These are phyloP conservation scores for Aphaenogaster rudis DNA, from an alignment of 1,140 invertebrate genomes.

Conservation along the genomic window DNA sequence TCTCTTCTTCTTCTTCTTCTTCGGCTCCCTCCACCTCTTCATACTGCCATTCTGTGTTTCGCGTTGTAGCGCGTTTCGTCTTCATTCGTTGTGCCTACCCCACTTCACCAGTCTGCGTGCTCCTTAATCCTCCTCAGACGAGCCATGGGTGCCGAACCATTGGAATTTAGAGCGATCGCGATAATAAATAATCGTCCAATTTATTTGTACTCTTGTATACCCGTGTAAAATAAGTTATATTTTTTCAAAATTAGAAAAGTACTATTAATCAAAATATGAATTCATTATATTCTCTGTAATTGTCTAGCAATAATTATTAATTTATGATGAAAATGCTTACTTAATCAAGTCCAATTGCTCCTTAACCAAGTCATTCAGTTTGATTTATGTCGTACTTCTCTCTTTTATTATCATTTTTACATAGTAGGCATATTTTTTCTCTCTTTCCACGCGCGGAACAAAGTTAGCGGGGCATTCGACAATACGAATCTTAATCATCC, in stretches of 20 bases:
- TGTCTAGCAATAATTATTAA: conserved; percentile 4
- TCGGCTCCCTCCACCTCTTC: conserved; percentile 36
- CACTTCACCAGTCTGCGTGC: conserved; percentile 55
- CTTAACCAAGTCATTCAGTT: neutral
- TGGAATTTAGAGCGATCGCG: conserved; percentile 20
- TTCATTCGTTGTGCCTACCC: conserved; percentile 44
- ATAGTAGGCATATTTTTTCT: neutral
- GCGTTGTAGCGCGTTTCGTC: conserved; percentile 16
- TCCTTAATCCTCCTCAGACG: conserved; percentile 30
- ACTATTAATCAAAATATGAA: neutral
- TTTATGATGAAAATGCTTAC: neutral
- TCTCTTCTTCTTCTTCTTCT: conserved; percentile 40
- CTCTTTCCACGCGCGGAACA: neutral
- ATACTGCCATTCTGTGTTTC: conserved; percentile 35
- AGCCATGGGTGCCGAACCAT: conserved; percentile 38
- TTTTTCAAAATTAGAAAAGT: neutral
- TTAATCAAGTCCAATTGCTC: neutral
- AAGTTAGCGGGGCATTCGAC: neutral
- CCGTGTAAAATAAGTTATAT: neutral
- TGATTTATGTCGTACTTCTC: neutral
- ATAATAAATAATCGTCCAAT: neutral
- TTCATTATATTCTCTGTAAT: neutral
- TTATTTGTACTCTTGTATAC: neutral
- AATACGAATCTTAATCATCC: neutral
- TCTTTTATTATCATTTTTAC: neutral